phyloP scores from a whole-genome alignment of 2,888 invertebrate species.

The Tipula confusa region DNA sequence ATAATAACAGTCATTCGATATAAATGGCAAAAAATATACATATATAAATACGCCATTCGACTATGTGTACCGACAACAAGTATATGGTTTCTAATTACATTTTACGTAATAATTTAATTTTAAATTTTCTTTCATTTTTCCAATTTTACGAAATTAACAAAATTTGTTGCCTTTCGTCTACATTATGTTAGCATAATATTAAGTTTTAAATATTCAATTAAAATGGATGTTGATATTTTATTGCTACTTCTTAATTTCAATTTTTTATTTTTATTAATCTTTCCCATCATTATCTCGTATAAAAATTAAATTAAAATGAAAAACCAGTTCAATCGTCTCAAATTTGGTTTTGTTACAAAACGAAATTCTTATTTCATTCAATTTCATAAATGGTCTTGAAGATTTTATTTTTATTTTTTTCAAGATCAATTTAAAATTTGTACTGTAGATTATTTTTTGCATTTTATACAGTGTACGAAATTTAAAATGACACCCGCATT shows the following conservation, averaged over 20 bases:
- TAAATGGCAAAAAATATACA: not conserved
- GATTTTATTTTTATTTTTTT: not conserved
- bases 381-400: constrained; percentile 21
- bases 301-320: constrained; percentile 6
- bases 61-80: not conserved
- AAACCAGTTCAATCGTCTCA: constrained; percentile 20
- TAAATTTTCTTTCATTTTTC: not conserved
- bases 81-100: not conserved
- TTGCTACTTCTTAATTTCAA: not conserved
- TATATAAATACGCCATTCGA: not conserved
- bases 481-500: not conserved
- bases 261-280: not conserved
- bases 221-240: not conserved
- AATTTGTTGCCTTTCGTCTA: not conserved
- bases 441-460: not conserved
- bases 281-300: constrained; percentile 13
- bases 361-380: not conserved
- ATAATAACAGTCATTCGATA: not conserved
- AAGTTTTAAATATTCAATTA: not conserved
- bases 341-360: not conserved
- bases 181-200: not conserved
- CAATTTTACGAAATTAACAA: not conserved
- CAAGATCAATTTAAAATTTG: not conserved
- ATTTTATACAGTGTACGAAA: not conserved
- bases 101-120: not conserved